Conservation (phyloP, 2,888 invertebrate genomes). For the Buathra laborator region DNA sequence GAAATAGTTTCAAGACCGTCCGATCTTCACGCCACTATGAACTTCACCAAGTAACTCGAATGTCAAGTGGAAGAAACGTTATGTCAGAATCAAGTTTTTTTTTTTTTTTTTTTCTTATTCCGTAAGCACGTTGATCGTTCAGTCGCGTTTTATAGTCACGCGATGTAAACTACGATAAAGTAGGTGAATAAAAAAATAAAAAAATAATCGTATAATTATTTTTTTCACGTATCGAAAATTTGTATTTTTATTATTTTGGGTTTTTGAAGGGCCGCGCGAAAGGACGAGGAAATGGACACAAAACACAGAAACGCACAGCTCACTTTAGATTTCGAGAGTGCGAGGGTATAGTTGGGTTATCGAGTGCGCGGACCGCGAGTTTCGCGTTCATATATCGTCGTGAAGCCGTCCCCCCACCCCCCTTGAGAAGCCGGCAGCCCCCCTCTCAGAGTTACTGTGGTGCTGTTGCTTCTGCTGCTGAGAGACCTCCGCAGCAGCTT, state of each 20-base stretch:
- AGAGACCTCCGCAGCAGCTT: slow-evolving; percentile 72
- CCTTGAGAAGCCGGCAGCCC: slow-evolving; percentile 60
- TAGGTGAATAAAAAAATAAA: background rate
- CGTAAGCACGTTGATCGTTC: slow-evolving; percentile 19
- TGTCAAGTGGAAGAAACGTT: slow-evolving; percentile 35
- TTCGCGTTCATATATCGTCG: slow-evolving; percentile 84
- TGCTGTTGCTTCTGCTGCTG: slow-evolving; percentile 64
- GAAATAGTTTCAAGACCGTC: slow-evolving; percentile 17
- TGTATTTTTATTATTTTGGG: slow-evolving; percentile 20
- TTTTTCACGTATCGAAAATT: slow-evolving; percentile 1
- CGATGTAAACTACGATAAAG: slow-evolving; percentile 10
- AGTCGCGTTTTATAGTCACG: slow-evolving; percentile 29
- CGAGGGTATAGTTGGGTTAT: slow-evolving; percentile 79
- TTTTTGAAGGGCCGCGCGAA: slow-evolving; percentile 2
- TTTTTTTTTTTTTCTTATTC: slow-evolving; percentile 12
- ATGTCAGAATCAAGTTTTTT: slow-evolving; percentile 29
- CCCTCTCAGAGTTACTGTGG: slow-evolving; percentile 55
- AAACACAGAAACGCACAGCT: slow-evolving; percentile 46
- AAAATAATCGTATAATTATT: slow-evolving; percentile 4
- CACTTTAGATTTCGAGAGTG: slow-evolving; percentile 65
- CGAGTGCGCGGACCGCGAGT: slow-evolving; percentile 82
- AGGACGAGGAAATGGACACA: slow-evolving; percentile 34
- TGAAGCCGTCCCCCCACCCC: slow-evolving; percentile 73
- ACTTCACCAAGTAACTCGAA: slow-evolving; percentile 36
- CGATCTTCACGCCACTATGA: slow-evolving; percentile 33